These are phyloP conservation scores for Melanostigma gelatinosum DNA, from an alignment of 2,113 vertebrate species.

Conservation along the genomic window DNA sequence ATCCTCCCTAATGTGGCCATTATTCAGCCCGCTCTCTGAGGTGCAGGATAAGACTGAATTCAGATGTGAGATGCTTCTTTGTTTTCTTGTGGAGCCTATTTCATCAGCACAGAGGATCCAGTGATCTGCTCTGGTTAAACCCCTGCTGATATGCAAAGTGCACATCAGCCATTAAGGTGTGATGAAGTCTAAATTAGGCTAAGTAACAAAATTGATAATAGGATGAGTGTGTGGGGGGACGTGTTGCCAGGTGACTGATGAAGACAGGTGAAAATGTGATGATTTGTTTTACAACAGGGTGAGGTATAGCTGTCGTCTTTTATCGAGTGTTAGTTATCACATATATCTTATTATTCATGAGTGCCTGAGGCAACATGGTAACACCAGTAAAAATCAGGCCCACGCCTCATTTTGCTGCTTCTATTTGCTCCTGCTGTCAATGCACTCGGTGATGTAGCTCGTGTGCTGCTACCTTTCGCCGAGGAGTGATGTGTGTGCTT, in stretches of 20 bases:
- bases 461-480: conserved; percentile 46
- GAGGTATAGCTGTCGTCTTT: conserved; percentile 29
- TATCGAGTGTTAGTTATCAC: conserved; percentile 67
- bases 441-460: conserved; percentile 45
- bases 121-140: conserved; percentile 40
- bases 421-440: conserved; percentile 62
- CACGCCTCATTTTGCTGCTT: conserved; percentile 72
- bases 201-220: conserved; percentile 33
- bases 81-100: conserved; percentile 9
- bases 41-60: conserved; percentile 35
- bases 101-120: conserved; percentile 31
- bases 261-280: conserved; percentile 26
- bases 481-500: conserved; percentile 48
- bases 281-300: conserved; percentile 18
- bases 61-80: conserved; percentile 12
- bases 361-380: conserved; percentile 67
- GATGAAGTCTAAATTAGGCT: conserved; percentile 53
- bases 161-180: conserved; percentile 46
- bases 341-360: conserved; percentile 70
- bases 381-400: conserved; percentile 65
- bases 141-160: conserved; percentile 56
- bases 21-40: conserved; percentile 31
- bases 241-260: conserved; percentile 54
- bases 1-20: conserved; percentile 41
- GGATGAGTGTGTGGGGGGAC: conserved; percentile 37